These are phyloP conservation scores for Rhipidura dahli DNA, from an alignment of 2,113 vertebrate species.

Conservation along the genomic window DNA sequence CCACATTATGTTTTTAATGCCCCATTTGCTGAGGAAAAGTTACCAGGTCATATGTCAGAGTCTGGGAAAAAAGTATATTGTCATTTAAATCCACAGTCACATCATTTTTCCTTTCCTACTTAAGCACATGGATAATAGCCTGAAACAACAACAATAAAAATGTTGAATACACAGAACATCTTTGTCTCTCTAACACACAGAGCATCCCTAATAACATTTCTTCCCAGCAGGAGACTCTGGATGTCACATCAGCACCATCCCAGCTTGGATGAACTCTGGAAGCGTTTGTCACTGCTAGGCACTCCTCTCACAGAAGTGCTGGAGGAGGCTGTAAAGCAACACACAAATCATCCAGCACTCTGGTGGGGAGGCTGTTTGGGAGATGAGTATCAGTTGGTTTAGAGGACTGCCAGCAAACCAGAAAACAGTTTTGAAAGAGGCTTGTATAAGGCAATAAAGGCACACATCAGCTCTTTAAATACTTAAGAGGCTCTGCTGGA, in stretches of 20 bases:
- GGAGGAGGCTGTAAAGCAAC: background rate
- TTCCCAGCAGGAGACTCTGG: background rate
- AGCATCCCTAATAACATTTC: conserved; percentile 5
- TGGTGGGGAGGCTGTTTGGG: background rate
- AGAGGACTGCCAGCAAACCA: background rate
- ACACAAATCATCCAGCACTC: background rate
- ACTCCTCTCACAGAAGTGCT: background rate
- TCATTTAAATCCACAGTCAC: background rate
- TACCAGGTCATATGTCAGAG: background rate
- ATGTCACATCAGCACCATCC: background rate
- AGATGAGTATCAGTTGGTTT: background rate
- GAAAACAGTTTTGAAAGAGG: background rate
- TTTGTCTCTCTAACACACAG: background rate
- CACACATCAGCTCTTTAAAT: background rate
- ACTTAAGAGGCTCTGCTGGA: background rate
- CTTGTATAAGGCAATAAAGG: background rate
- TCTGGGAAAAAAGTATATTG: background rate
- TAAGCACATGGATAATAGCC: background rate
- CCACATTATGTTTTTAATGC: background rate
- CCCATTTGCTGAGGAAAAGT: background rate
- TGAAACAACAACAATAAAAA: background rate
- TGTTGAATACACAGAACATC: background rate
- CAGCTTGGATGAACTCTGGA: background rate
- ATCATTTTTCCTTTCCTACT: background rate
- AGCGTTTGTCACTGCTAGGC: background rate